Percentiles rank a stretch among this genome's conserved stretches.
Evolutionary conservation across 1,140 invertebrate species (phyloP).

Genomic region (Aphelenchoides avenae): DNA sequence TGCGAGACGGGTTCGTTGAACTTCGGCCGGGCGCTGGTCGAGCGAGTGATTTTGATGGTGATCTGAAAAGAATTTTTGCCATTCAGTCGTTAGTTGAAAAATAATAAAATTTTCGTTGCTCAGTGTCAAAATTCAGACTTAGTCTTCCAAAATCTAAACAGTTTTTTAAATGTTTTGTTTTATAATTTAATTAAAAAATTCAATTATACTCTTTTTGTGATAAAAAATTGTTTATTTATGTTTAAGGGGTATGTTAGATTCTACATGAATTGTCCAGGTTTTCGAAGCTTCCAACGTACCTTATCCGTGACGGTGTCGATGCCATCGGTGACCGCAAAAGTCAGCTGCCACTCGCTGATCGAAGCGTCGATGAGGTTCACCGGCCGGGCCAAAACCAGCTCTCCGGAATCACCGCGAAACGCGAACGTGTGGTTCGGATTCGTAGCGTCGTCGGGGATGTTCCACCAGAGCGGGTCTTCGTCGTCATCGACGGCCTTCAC

Average conservation of each 20-base stretch:
- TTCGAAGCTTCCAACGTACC: too few species aligned
- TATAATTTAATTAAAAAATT: constrained; percentile 6
- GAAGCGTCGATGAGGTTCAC: too few species aligned
- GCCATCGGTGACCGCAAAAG: too few species aligned
- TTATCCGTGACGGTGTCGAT: too few species aligned
- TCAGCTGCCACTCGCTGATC: too few species aligned
- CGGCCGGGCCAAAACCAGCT: too few species aligned
- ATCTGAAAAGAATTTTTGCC: constrained; percentile 5
- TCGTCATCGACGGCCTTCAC: constrained; percentile 43
- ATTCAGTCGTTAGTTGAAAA: neutral
- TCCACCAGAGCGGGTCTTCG: constrained; percentile 43
- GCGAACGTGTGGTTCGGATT: constrained; percentile 9
- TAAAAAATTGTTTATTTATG: too few species aligned
- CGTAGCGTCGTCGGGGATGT: constrained; percentile 7
- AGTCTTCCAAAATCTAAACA: too few species aligned
- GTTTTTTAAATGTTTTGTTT: neutral
- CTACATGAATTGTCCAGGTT: too few species aligned
- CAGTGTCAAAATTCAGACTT: too few species aligned
- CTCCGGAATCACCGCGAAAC: constrained; percentile 2
- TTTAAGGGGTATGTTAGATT: too few species aligned
- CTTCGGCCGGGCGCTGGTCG: constrained; percentile 5
- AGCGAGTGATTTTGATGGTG: constrained; percentile 14
- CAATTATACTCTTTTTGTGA: too few species aligned
- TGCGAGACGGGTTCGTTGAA: constrained; percentile 1
- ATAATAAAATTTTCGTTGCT: constrained; percentile 9